phyloP scores from a whole-genome alignment of 2,797 vertebrate species.

The Intellagama lesueurii region DNA sequence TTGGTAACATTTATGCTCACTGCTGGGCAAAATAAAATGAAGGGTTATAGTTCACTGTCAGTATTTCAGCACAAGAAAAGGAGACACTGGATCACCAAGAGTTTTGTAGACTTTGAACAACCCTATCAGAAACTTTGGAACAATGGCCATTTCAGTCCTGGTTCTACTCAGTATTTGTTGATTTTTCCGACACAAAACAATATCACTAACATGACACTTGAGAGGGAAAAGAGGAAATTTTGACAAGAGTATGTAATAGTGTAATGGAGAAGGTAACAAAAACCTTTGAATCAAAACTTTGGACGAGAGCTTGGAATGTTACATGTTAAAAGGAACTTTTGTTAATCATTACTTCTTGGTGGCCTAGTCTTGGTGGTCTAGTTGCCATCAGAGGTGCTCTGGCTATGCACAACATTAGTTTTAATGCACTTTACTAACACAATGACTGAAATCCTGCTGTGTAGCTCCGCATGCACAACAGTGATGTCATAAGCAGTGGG shows the following conservation, averaged over 20 bases:
- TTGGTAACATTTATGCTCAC: not conserved
- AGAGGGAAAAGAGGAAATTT: not conserved
- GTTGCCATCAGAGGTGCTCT: no score
- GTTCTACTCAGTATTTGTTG: not conserved
- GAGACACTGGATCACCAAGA: not conserved
- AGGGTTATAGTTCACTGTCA: not conserved
- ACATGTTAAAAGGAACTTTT: no score
- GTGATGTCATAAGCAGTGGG: no score
- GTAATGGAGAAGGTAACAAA: not conserved
- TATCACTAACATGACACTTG: not conserved
- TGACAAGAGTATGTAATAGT: not conserved
- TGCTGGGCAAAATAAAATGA: conserved; percentile 4
- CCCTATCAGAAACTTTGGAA: not conserved
- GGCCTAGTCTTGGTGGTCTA: no score
- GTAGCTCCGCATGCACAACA: no score
- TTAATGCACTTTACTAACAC: no score
- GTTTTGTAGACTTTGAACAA: not conserved
- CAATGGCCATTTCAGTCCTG: not conserved
- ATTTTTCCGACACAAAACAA: not conserved
- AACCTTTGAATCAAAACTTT: not conserved
- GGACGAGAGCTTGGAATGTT: no score
- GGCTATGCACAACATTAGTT: no score
- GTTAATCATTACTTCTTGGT: no score
- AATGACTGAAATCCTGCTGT: no score
- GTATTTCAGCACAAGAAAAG: conserved; percentile 35